Evolutionary conservation across 2,888 invertebrate genomes (phyloP).

Genomic region (Noctua pronuba): DNA sequence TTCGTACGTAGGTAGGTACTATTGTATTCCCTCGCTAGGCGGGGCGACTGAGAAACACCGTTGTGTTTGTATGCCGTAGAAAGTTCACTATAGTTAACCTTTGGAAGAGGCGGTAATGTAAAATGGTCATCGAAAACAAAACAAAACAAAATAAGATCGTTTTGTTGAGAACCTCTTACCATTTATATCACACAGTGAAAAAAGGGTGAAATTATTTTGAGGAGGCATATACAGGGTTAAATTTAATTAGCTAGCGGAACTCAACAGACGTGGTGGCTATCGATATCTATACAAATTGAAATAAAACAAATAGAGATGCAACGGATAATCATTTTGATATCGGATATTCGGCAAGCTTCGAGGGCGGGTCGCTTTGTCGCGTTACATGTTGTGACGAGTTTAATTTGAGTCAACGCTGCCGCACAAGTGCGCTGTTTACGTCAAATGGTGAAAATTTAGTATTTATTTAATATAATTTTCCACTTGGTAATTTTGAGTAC

Average conservation of each 20-base stretch:
- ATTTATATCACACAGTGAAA: not conserved
- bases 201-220: not conserved
- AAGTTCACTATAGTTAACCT: constrained; percentile 69
- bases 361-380: no score
- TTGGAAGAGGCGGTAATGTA: not conserved
- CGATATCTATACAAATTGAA: not conserved
- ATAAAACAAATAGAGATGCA: not conserved
- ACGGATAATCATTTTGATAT: no score
- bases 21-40: constrained; percentile 74
- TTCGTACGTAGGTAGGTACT: constrained; percentile 67
- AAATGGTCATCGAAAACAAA: not conserved
- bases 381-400: no score
- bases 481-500: no score
- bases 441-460: no score
- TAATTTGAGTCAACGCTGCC: no score
- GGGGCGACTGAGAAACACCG: constrained; percentile 78
- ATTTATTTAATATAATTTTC: no score
- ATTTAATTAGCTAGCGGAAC: not conserved
- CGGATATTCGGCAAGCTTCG: no score
- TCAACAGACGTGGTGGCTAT: not conserved
- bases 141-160: not conserved
- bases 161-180: not conserved
- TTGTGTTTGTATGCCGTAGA: constrained; percentile 74
- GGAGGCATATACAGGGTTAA: not conserved
- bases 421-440: no score